Evolutionary conservation across 30 jellyfish, hydroid and myxozoan species (phyloP), one percentile per base, ranked within the genome.

Genomic region (Aurelia coerulea): DNA sequence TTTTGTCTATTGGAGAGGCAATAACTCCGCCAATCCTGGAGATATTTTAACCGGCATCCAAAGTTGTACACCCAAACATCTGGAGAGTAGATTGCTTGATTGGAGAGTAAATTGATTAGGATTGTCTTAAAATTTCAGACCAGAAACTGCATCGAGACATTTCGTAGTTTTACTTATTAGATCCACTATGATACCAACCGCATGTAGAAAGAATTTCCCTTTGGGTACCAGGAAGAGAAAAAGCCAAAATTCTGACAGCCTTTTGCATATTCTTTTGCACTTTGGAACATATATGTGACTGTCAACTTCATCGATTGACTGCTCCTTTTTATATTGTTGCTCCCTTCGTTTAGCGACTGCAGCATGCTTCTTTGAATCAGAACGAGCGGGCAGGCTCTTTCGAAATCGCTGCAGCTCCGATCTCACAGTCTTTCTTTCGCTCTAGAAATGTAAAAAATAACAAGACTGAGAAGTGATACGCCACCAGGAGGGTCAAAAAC

Each of bases 141-240:
- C 29, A 23, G 29, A 23, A 23, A 23, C 29, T 23, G 29, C 29
- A 23, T 23, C 29, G 29, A 23, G 29, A 23, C 29, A 23, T 23
- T 23, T 23, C 29, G 29, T 23, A 23, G 29, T 23, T 19, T 59
- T 17, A 59, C 69, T 0, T 19, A 59, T 59, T 17, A 59, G 31
- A 15, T 5, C 13, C 13, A 18, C 35, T 18, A 13, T 23, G n/a
- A 10, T 32, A 59, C 39, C 1, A 29, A 76, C 87, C 76, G 35
- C 76, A 35, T 76, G 87, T 4, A 76, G 31, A 35, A 56, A 76
- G 4, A 76, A 75, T 39, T 76, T 76, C 15, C 87, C 87, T 76
- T 76, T 76, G 65, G 87, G 87, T n/a, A 76, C 87, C 8, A 76
- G 62, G 41, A 76, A 54, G 32, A 76, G 54, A 34, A 76, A 59